Percentiles rank a stretch among this genome's conserved stretches.
Evolutionary conservation across 2,888 invertebrate species (phyloP).

Genomic region (Diabrotica balteata): DNA sequence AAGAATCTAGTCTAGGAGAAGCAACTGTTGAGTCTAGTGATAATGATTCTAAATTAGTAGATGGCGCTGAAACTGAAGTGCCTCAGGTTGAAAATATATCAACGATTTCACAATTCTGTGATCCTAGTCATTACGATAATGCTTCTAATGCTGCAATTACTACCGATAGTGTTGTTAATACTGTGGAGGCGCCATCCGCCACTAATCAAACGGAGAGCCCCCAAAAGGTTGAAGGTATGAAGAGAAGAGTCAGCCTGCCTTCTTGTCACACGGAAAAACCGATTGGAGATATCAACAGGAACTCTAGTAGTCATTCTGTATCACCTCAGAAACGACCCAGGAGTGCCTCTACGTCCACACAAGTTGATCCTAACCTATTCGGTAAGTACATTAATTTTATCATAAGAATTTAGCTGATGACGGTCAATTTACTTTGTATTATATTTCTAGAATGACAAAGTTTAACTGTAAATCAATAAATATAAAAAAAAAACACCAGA

Average conservation of each 20-base stretch:
- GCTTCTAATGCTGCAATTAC: conserved; percentile 42
- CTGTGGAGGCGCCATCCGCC: conserved; percentile 34
- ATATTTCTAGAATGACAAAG: no score
- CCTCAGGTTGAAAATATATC: conserved; percentile 66
- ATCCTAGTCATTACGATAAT: conserved; percentile 66
- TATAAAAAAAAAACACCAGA: no score
- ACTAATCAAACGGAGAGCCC: conserved; percentile 36
- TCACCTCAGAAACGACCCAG: conserved; percentile 77
- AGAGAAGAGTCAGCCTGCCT: conserved; percentile 69
- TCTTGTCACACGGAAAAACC: conserved; percentile 52
- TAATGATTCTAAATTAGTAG: conserved; percentile 45
- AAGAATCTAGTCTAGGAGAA: conserved; percentile 57
- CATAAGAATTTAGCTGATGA: no score
- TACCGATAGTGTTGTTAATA: conserved; percentile 39
- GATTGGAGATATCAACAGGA: conserved; percentile 51
- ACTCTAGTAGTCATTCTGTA: conserved; percentile 57
- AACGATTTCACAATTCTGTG: conserved; percentile 77
- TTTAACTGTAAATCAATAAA: no score
- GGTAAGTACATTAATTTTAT: conserved; percentile 64
- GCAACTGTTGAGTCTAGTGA: conserved; percentile 47
- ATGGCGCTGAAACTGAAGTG: conserved; percentile 50
- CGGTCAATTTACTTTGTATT: no score
- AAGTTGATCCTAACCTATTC: conserved; percentile 85
- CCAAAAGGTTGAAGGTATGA: conserved; percentile 44
- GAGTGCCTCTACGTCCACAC: conserved; percentile 81